These are phyloP conservation scores for Orycteropus afer DNA, from an alignment of 2,113 vertebrate genomes.

Conservation along the genomic window DNA sequence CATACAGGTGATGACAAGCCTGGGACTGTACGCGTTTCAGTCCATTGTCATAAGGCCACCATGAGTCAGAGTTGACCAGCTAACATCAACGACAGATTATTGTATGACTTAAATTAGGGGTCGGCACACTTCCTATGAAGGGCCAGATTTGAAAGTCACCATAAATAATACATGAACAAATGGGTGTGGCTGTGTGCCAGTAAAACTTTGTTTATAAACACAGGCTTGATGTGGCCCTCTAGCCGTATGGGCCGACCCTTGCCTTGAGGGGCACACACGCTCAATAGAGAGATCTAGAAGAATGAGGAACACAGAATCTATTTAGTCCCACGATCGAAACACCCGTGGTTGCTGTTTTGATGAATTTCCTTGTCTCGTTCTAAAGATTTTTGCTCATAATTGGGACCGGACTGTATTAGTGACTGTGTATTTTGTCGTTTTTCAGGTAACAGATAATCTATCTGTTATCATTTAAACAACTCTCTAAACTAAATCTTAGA, in stretches of 20 bases:
- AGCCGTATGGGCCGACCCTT: too few species aligned
- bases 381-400: background rate
- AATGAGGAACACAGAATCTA: background rate
- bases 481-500: fast-evolving
- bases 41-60: too few species aligned
- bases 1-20: background rate
- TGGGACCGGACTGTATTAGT: background rate
- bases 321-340: background rate
- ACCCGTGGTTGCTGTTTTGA: background rate
- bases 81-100: background rate
- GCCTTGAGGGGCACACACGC: background rate
- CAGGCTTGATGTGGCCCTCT: background rate
- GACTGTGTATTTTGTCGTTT: background rate
- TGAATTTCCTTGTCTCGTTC: background rate
- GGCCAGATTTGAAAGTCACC: fast-evolving
- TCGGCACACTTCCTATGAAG: background rate
- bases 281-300: background rate
- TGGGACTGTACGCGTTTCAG: background rate
- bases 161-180: fast-evolving
- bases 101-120: background rate
- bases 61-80: too few species aligned
- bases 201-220: background rate
- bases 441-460: background rate
- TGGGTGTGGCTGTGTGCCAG: fast-evolving
- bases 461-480: background rate